Evolutionary conservation across 2,888 invertebrate species (phyloP), one percentile per base, ranked within the genome.

Genomic region (Erebia aethiops): DNA sequence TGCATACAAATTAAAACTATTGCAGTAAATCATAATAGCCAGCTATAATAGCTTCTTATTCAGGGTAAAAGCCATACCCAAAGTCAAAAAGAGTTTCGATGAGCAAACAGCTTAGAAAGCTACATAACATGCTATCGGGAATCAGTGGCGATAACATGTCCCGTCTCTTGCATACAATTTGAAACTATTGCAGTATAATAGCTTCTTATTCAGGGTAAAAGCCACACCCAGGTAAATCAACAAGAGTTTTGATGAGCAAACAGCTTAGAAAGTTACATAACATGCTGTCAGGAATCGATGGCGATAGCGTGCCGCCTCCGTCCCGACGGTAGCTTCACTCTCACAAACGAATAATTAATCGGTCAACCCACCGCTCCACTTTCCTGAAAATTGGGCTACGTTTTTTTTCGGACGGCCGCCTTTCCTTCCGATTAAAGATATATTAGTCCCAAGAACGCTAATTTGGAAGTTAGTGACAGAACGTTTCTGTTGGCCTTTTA

Each of bases 321-420:
- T 83, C 83, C 82, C 82, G 80, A 78, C 84, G 80, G 83, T 77
- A 74, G 77, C 78, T 82, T 81, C 79, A 80, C 81, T 80, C 80
- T 81, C 78, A 77, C 81, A 83, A 86, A 88, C 86, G 88, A 91
- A 91, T 92, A 91, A 92, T 92, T 92, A 90, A 92, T 89, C 88
- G 89, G 86, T 88, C 87, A 87, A 87, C 84, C 77, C 82, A 79
- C 80, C 81, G 87, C 74, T 81, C 90, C 73, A 87, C 82, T 88
- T 89, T 84, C 80, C 75, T 77, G 80, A 80, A 84, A 87, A 87
- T 84, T 82, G 79, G 78, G 76, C 76, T 77, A 76, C 75, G 74
- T 75, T 75, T 77, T 77, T 79, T 74, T 72, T 62, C 69, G 56
- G 70, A 16, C 65, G 43, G 46, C 49, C 71, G 58, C 54, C 52